Percentiles rank a stretch among this genome's conserved stretches.
Conservation (phyloP, 2,797 vertebrate genomes). For the Anabacerthia variegaticeps region DNA sequence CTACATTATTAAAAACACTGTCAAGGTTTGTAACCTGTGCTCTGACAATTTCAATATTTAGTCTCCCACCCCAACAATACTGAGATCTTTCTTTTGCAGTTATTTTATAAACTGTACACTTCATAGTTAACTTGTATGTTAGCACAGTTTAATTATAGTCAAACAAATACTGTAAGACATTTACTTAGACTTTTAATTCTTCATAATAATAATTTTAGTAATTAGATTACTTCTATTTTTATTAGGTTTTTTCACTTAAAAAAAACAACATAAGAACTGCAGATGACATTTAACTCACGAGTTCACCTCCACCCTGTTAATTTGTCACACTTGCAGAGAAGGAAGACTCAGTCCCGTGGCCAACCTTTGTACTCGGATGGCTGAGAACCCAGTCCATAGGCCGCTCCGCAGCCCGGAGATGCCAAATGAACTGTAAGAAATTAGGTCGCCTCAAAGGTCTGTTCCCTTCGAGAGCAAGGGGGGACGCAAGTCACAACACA, state of each 20-base stretch:
- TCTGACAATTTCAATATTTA: neutral
- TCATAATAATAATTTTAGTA: neutral
- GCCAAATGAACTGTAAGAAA: neutral
- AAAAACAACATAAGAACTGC: neutral
- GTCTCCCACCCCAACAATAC: neutral
- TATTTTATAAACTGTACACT: neutral
- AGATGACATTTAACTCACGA: neutral
- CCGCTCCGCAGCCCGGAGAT: neutral
- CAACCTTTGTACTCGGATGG: conserved; percentile 75
- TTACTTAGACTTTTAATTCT: neutral
- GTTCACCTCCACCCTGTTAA: conserved; percentile 59
- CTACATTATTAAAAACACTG: neutral
- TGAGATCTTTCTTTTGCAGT: neutral
- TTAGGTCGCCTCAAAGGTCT: neutral
- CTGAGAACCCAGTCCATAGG: conserved; percentile 32
- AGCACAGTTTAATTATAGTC: neutral
- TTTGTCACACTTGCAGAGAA: conserved; percentile 31
- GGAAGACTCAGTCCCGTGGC: neutral
- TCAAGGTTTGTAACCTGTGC: neutral
- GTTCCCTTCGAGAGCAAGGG: neutral
- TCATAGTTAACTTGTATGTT: neutral
- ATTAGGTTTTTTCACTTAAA: neutral
- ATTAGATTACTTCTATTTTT: neutral
- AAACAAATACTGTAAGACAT: neutral
- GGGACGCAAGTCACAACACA: neutral